These are phyloP conservation scores for Xestia xanthographa DNA, from an alignment of 2,888 invertebrate genomes.

Conservation along the genomic window DNA sequence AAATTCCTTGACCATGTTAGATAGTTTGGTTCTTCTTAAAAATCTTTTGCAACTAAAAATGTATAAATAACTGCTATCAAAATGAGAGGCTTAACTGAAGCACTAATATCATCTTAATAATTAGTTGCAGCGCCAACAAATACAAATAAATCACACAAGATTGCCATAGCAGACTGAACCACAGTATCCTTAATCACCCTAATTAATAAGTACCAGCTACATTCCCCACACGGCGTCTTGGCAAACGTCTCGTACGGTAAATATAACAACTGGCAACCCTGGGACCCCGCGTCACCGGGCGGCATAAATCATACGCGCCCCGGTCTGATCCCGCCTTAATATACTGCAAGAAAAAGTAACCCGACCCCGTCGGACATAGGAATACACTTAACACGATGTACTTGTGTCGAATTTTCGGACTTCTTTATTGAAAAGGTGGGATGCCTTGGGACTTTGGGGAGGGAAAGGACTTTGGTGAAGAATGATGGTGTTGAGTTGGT, in stretches of 20 bases:
- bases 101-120: not conserved
- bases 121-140: not conserved
- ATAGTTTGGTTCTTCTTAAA: not conserved
- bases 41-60: not conserved
- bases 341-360: conserved; percentile 87
- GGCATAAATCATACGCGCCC: conserved; percentile 84
- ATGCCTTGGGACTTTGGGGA: conserved; percentile 31
- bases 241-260: conserved; percentile 37
- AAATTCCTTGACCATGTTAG: not conserved
- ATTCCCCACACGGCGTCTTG: conserved; percentile 32
- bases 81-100: not conserved
- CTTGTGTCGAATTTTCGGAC: conserved; percentile 44
- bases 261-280: conserved; percentile 62
- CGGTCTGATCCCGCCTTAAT: conserved; percentile 84
- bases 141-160: conserved; percentile 30
- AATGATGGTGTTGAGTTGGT: not conserved
- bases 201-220: conserved; percentile 44
- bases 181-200: conserved; percentile 39
- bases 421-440: conserved; percentile 54
- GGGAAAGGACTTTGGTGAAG: conserved; percentile 22
- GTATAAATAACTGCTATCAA: not conserved
- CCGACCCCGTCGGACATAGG: conserved; percentile 80
- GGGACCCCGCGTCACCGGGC: conserved; percentile 50
- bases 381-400: conserved; percentile 77
- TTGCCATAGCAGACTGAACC: conserved; percentile 21